These are phyloP conservation scores for Dicranocentrus wangi DNA, from an alignment of 2,888 invertebrate species.

Conservation along the genomic window DNA sequence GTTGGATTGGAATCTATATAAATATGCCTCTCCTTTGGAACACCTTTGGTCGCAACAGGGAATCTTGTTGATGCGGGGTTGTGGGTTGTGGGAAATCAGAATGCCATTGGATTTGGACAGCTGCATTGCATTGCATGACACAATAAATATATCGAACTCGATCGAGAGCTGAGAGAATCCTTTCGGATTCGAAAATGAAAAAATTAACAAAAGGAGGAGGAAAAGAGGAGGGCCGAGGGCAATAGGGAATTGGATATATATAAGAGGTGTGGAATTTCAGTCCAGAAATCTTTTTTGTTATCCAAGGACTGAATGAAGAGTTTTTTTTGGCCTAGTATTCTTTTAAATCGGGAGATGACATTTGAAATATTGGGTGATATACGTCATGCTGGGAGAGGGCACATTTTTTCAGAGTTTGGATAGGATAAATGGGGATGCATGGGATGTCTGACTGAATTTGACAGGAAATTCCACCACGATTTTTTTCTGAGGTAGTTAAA, in stretches of 20 bases:
- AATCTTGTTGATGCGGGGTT: not conserved
- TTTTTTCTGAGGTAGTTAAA: not conserved
- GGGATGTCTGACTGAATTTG: no score
- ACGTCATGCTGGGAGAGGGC: constrained; percentile 29
- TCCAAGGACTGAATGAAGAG: not conserved
- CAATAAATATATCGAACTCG: not conserved
- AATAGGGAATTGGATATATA: no score
- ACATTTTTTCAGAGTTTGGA: not conserved
- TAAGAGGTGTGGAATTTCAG: not conserved
- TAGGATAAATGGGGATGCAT: not conserved
- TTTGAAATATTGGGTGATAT: constrained; percentile 52
- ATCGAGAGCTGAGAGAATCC: not conserved
- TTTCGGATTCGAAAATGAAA: no score
- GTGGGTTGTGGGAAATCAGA: not conserved
- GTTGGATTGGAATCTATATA: no score
- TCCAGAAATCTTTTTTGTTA: not conserved
- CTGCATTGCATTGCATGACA: not conserved
- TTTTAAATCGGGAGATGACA: constrained; percentile 33
- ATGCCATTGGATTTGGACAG: not conserved
- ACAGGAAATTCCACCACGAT: no score
- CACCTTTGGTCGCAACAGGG: constrained; percentile 9
- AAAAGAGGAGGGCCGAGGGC: no score
- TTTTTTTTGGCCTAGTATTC: not conserved
- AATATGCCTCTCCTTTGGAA: no score
- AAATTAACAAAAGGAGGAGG: no score